Conservation (phyloP, 2,113 vertebrate genomes). For the Ceratotherium simum region DNA sequence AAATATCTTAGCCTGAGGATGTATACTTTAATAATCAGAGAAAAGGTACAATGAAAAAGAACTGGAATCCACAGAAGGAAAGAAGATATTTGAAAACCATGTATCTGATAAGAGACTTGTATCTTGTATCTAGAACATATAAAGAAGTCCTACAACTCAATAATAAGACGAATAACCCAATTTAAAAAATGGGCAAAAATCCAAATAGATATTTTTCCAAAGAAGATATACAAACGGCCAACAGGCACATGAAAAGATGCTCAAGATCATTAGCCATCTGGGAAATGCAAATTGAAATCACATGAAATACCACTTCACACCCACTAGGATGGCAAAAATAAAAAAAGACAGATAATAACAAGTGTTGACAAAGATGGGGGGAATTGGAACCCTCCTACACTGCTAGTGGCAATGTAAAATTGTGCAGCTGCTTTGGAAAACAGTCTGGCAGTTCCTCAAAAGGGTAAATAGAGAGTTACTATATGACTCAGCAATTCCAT, state of each 20-base stretch:
- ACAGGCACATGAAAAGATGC: neutral
- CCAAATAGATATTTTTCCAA: neutral
- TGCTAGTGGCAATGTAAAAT: neutral
- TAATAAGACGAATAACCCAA: neutral
- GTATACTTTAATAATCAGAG: neutral
- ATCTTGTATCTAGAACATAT: neutral
- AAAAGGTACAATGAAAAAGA: neutral
- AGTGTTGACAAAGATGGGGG: neutral
- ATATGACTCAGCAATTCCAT: conserved; percentile 40
- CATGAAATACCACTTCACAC: neutral
- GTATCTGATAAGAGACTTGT: neutral
- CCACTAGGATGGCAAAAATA: neutral
- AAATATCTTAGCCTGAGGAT: neutral
- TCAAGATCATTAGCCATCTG: neutral
- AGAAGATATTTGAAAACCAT: neutral
- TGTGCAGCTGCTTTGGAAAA: neutral
- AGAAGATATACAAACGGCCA: neutral
- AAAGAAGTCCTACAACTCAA: neutral
- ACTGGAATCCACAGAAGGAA: neutral
- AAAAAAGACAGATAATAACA: neutral
- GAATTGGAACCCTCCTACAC: neutral
- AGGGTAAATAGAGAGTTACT: neutral
- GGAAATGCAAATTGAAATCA: neutral
- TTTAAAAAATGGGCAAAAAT: neutral
- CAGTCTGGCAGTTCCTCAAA: neutral